Conservation (phyloP, 2,888 invertebrate genomes). For the Perithous albicinctus region DNA sequence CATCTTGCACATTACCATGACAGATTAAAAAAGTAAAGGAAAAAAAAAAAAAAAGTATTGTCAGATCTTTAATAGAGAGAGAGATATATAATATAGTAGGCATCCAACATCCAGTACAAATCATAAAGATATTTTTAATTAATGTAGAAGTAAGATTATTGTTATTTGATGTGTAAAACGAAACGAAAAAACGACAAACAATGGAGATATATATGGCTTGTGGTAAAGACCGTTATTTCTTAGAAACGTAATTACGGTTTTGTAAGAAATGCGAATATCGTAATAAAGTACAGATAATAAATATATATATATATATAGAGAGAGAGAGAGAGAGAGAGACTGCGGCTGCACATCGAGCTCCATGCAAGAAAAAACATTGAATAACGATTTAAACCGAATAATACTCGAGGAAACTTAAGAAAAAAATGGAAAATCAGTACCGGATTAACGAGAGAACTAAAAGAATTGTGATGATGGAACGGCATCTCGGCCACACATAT, state of each 20-base stretch:
- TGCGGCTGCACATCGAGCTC: slow-evolving; percentile 84
- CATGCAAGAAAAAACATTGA: slow-evolving; percentile 84
- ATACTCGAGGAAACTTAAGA: slow-evolving; percentile 74
- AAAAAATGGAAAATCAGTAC: slow-evolving; percentile 71
- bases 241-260: slow-evolving; percentile 18
- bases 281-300: slow-evolving; percentile 62
- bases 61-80: slow-evolving; percentile 58
- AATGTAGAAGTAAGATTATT: slow-evolving; percentile 41
- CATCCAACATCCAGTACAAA: slow-evolving; percentile 83
- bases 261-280: slow-evolving; percentile 51
- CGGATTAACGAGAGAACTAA: slow-evolving; percentile 29
- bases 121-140: slow-evolving; percentile 71
- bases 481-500: slow-evolving; percentile 3
- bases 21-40: too few relatives aligned
- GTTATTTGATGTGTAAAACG: slow-evolving; percentile 27
- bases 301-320: slow-evolving; percentile 72
- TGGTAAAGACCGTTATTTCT: slow-evolving; percentile 28
- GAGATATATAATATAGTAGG: slow-evolving; percentile 71
- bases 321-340: slow-evolving; percentile 80
- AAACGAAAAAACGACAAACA: slow-evolving; percentile 47
- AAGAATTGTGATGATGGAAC: background rate
- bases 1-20: slow-evolving; percentile 62
- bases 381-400: slow-evolving; percentile 81
- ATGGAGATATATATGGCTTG: slow-evolving; percentile 44
- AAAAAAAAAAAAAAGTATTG: slow-evolving; percentile 42